phyloP scores from a whole-genome alignment of 92 coral and sea anemone genomes.

The Porites rus region DNA sequence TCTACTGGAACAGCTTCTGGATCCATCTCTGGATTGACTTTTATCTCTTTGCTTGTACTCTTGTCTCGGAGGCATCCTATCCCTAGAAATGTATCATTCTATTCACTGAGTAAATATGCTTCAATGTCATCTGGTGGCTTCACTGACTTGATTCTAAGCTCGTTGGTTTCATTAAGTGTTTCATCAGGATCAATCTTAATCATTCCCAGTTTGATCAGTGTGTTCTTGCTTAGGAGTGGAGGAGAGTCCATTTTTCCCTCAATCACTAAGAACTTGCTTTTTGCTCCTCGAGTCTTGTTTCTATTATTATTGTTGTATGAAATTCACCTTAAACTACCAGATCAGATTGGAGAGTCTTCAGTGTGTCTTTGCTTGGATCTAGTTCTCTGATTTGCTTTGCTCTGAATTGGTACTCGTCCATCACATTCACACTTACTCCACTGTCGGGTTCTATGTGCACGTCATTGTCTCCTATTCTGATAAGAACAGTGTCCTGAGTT shows the following conservation, averaged over 20 bases:
- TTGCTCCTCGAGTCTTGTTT: constrained; percentile 31
- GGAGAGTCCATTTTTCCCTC: constrained; percentile 50
- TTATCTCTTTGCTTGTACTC: no score
- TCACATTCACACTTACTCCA: constrained; percentile 70
- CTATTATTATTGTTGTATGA: constrained; percentile 26
- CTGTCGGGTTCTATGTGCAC: constrained; percentile 54
- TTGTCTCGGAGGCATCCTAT: no score
- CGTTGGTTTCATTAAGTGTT: not conserved
- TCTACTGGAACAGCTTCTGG: no score
- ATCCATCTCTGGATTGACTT: no score
- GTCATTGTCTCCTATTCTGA: constrained; percentile 70
- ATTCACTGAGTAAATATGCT: no score
- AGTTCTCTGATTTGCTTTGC: constrained; percentile 46
- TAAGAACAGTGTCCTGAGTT: constrained; percentile 55
- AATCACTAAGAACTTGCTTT: constrained; percentile 38
- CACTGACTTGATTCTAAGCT: no score
- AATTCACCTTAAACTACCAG: constrained; percentile 64
- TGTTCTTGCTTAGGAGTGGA: constrained; percentile 34
- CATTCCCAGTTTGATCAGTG: constrained; percentile 17
- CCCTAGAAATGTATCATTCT: no score
- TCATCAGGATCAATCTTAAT: no score
- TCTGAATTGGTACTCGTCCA: constrained; percentile 76
- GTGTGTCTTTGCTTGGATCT: constrained; percentile 13
- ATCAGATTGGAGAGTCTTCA: constrained; percentile 26
- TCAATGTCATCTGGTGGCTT: no score